Evolutionary conservation across 2,797 vertebrate genomes (phyloP), one percentile per base, ranked within the genome.

Genomic region (Dallia pectoralis): DNA sequence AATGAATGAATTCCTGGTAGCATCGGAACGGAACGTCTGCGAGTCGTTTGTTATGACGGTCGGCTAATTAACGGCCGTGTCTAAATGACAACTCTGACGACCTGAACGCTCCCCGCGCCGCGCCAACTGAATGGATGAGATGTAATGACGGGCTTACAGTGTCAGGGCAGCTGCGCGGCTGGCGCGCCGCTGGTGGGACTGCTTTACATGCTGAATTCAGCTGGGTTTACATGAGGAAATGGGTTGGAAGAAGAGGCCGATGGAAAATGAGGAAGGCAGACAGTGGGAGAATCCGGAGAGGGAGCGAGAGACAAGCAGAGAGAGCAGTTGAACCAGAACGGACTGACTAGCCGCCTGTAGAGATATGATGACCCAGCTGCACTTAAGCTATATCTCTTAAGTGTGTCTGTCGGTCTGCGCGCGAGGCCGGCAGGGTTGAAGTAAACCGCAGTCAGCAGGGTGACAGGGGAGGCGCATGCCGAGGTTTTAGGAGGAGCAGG

Each of bases 201-300:
- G 27, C 27, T 64, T 33, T 2, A 32, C 11, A 30, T 27, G 27
- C 11, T 16, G 0, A 29, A 14, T 19, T 18, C 27, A 30, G 59
- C 1, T 30, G 59, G 5, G 15, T 14, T 25, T 15, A 30, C 59
- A 15, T 25, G 25, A 62, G 29, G 30, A 16, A 48, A 69, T 30
- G 36, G 87, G 67, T 49, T 49, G 47, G 25, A 29, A 49, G 19
- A 12, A 66, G 5, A 22, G 30, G 12, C 49, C 18, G 48, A 69
- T 14, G 4, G 29, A 49, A 15, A 29, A 27, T 11, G 56, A 63
- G 67, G 15, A 77, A 83, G 79, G 85, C 75, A 75, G 63, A 66
- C 18, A 32, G 63, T 19, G 32, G 33, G 40, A 14, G 1, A 16
- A 36, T 36, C 6, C 9, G 30, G 18, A 36, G 19, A 65, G 7